Conservation (phyloP, 2,888 invertebrate species). For the Lithosia quadra region DNA sequence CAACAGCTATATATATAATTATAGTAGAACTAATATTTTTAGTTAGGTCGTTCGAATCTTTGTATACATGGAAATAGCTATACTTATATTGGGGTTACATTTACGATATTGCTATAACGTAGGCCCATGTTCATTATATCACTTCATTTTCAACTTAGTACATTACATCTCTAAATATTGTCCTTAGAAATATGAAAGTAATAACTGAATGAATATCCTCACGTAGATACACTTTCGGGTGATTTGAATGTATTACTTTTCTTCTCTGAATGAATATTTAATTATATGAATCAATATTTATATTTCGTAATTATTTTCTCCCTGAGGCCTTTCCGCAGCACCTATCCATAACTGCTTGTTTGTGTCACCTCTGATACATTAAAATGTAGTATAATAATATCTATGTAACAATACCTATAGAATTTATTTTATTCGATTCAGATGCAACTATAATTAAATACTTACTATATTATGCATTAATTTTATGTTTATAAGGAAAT, state of each 20-base stretch:
- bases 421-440: constrained; percentile 67
- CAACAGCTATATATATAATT: constrained; percentile 58
- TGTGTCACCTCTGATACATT: constrained; percentile 36
- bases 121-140: constrained; percentile 17
- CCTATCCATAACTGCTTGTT: constrained; percentile 3
- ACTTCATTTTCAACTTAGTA: constrained; percentile 20
- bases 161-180: constrained; percentile 28
- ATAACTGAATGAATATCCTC: not conserved
- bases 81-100: not conserved
- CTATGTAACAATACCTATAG: constrained; percentile 55
- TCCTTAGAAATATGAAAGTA: constrained; percentile 13
- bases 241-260: not conserved
- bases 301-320: not conserved
- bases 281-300: constrained; percentile 5
- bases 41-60: constrained; percentile 19
- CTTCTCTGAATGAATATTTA: not conserved
- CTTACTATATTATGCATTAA: constrained; percentile 50
- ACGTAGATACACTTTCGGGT: not conserved
- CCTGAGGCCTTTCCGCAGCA: too few species aligned
- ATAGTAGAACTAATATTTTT: constrained; percentile 19
- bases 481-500: constrained; percentile 52
- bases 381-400: constrained; percentile 24
- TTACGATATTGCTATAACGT: not conserved
- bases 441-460: constrained; percentile 66
- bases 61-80: constrained; percentile 8